Percentiles rank a stretch among this genome's conserved stretches.
Conservation (phyloP, 2,888 invertebrate species). For the Brachynemurus nebulosus region DNA sequence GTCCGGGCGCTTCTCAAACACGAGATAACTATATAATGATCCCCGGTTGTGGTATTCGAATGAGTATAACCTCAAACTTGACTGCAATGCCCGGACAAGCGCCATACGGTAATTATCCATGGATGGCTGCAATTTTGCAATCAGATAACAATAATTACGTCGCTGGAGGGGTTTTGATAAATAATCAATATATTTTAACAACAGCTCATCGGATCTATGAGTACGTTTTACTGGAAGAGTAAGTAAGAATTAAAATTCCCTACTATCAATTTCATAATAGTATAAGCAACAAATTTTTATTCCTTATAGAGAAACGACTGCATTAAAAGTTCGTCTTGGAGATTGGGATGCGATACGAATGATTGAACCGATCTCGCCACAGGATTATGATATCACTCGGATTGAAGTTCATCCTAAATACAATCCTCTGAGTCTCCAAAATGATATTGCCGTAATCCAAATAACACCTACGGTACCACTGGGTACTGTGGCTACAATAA, state of each 20-base stretch:
- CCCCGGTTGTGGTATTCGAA: slow-evolving; percentile 12
- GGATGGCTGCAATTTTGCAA: slow-evolving; percentile 11
- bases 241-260: no score
- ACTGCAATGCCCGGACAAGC: slow-evolving; percentile 8
- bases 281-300: no score
- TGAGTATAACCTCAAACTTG: slow-evolving; percentile 5
- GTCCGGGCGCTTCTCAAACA: slow-evolving; percentile 17
- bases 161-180: slow-evolving; percentile 53
- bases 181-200: slow-evolving; percentile 45
- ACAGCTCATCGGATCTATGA: slow-evolving; percentile 46
- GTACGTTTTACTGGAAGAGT: background rate
- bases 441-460: slow-evolving; percentile 67
- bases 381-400: slow-evolving; percentile 40
- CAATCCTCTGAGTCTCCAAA: slow-evolving; percentile 56
- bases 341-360: slow-evolving; percentile 59
- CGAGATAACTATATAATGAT: background rate
- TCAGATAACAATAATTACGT: slow-evolving; percentile 30
- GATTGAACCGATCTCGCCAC: slow-evolving; percentile 47
- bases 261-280: no score
- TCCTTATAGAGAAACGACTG: background rate
- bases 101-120: slow-evolving; percentile 12
- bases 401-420: slow-evolving; percentile 43
- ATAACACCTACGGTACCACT: slow-evolving; percentile 44
- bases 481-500: slow-evolving; percentile 38
- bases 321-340: slow-evolving; percentile 33